These are phyloP conservation scores for Leptinotarsa lineolata DNA, from an alignment of 1,140 invertebrate species.

Conservation along the genomic window DNA sequence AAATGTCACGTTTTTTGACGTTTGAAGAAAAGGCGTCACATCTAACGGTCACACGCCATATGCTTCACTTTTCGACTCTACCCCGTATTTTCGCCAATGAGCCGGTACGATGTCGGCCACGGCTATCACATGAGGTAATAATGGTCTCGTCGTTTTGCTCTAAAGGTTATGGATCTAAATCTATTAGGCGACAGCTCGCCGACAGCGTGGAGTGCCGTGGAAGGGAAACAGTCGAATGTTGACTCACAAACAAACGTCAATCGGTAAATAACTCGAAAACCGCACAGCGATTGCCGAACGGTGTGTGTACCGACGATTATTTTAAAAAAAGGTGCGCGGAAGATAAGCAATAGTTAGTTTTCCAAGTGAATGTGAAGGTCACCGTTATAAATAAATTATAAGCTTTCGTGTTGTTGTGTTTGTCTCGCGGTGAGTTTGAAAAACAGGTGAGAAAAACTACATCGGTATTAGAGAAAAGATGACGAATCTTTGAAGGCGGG, in stretches of 20 bases:
- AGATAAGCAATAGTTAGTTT: not conserved
- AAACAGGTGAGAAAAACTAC: not conserved
- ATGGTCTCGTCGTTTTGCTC: not conserved
- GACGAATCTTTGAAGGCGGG: too few species aligned
- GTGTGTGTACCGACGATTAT: not conserved
- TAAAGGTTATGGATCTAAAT: not conserved
- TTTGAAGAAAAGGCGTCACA: too few species aligned
- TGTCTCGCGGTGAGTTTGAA: not conserved
- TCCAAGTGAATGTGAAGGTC: not conserved
- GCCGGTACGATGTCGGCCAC: not conserved
- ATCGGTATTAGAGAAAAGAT: too few species aligned
- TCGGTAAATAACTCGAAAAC: not conserved
- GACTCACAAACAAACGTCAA: not conserved
- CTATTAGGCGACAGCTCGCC: conserved; percentile 1
- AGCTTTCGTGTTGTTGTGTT: not conserved
- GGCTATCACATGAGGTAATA: conserved; percentile 1
- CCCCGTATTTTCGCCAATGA: conserved; percentile 1
- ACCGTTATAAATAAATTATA: not conserved
- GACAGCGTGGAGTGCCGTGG: not conserved
- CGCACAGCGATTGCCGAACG: not conserved
- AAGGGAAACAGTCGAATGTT: not conserved
- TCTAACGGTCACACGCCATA: too few species aligned
- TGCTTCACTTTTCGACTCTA: not conserved
- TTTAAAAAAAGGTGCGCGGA: not conserved
- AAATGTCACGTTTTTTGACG: too few species aligned